Evolutionary conservation across 1,140 invertebrate genomes (phyloP), one percentile per base, ranked within the genome.

Genomic region (Agrypnia vestita): DNA sequence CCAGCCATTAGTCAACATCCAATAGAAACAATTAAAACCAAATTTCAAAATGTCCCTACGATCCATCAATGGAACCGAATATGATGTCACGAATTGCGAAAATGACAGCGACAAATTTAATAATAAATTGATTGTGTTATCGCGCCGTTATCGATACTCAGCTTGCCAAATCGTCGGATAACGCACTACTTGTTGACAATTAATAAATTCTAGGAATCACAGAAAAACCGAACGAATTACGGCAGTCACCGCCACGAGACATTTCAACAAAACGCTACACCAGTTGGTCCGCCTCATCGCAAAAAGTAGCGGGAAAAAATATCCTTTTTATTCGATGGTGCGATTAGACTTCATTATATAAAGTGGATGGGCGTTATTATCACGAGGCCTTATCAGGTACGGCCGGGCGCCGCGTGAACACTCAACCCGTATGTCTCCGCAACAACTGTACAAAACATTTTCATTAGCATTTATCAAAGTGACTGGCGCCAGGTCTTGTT

Each of bases 381-480:
- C 59, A 35, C 9, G 25, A 62, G 19, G 59, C 25, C 15, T 62
- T 62, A 62, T 62, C 59, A 62, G 59, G 59, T 62, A 10, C 19
- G 59, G 25, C 59, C 55, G 55, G 13, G 55, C 55, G 17, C 12
- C 21, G 19, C 21, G 59, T 62, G 21, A 19, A 15, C 25, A 15
- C n/a, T 11, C 19, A 62, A 62, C 17, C 8, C 8, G 4, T 10
- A 62, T 25, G 25, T 35, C 25, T 35, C 25, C 25, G 6, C 6
- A 35, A 1, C 25, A 35, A 35, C 1, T 35, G 25, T 35, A 35
- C 25, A 62, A 51, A 49, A 71, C 47, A 71, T 51, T 35, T 71
- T 71, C 51, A 71, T 49, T 71, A 71, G 46, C 46, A 21, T 25
- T 71, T 49, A 51, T 51, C 51, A 46, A 71, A 21, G 47, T 71